phyloP scores from a whole-genome alignment of 2,113 vertebrate species.

The Crocuta crocuta region DNA sequence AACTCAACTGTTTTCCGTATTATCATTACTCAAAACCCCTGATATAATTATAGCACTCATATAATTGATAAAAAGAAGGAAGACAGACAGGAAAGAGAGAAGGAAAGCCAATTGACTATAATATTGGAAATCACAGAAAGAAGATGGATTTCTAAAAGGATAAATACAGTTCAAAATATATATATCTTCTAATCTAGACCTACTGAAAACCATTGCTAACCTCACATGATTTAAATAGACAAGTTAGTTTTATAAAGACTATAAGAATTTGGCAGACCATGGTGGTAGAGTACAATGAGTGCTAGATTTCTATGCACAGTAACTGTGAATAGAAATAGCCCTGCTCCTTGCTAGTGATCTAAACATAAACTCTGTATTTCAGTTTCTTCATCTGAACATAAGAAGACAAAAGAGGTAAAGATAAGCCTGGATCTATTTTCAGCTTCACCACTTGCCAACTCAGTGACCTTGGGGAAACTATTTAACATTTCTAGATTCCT shows the following conservation, averaged over 20 bases:
- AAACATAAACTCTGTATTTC: background rate
- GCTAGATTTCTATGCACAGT: background rate
- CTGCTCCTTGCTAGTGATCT: background rate
- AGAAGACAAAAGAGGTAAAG: background rate
- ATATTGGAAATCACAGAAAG: conserved; percentile 13
- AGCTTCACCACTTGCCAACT: background rate
- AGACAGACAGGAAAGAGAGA: background rate
- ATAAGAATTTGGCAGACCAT: background rate
- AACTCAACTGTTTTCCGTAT: background rate
- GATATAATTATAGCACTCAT: background rate
- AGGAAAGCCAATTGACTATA: background rate
- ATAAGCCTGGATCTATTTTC: background rate
- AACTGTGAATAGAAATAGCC: background rate
- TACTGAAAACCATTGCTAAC: background rate
- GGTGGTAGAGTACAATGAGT: background rate
- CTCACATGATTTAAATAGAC: background rate
- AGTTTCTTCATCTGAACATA: conserved; percentile 3
- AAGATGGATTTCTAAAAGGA: background rate
- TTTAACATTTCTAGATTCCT: background rate
- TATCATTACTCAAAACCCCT: background rate
- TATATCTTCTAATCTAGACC: background rate
- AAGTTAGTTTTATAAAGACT: background rate
- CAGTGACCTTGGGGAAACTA: background rate
- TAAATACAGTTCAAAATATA: background rate
- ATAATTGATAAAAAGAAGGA: background rate